Conservation (phyloP, 2,888 invertebrate species). For the Euphydryas editha region DNA sequence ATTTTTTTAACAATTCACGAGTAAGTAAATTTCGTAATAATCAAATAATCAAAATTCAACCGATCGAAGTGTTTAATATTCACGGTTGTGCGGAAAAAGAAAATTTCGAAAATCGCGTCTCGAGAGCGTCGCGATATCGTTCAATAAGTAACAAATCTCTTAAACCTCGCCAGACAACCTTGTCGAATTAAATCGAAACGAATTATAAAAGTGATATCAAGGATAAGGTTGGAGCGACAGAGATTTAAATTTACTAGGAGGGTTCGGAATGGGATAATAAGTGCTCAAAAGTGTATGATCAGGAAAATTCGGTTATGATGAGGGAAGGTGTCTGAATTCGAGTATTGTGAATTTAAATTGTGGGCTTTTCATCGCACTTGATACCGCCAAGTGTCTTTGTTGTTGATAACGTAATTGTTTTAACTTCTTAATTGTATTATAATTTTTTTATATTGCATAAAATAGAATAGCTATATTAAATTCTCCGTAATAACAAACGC, state of each 20-base stretch:
- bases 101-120: conserved; percentile 32
- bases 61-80: conserved; percentile 16
- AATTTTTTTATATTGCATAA: no score
- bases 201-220: conserved; percentile 24
- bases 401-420: not conserved
- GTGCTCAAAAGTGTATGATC: conserved; percentile 53
- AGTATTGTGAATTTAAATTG: conserved; percentile 50
- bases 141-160: conserved; percentile 50
- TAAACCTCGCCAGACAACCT: conserved; percentile 46
- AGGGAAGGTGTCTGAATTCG: conserved; percentile 48
- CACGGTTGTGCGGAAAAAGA: conserved; percentile 18
- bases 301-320: conserved; percentile 56
- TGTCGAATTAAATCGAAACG: conserved; percentile 39
- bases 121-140: conserved; percentile 43
- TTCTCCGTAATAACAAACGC: no score
- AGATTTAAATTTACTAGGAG: conserved; percentile 43
- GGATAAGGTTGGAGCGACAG: conserved; percentile 45
- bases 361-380: conserved; percentile 42
- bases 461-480: no score
- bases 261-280: conserved; percentile 53
- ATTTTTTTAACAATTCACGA: no score
- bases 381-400: conserved; percentile 22
- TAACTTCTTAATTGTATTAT: not conserved
- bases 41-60: not conserved
- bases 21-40: not conserved